A percentile compares a stretch with the other conserved stretches of the same genome.
Conservation (phyloP, 2,797 vertebrate genomes). For the Coregonus sp. region DNA sequence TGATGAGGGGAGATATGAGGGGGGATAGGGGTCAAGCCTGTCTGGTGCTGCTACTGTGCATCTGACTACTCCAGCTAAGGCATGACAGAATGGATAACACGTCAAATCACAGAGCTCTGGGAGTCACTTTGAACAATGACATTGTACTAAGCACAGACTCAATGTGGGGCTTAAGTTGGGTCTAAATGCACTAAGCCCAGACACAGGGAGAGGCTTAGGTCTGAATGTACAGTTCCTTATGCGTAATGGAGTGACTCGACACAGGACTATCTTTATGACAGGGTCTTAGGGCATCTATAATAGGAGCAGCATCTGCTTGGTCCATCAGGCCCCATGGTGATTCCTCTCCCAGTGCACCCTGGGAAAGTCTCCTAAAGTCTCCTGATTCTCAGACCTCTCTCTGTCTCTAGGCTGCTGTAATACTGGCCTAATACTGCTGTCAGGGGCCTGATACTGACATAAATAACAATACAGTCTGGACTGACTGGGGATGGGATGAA, state of each 20-base stretch:
- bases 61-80: neutral
- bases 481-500: no score
- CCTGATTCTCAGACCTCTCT: slow-evolving; percentile 9
- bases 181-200: neutral
- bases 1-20: neutral
- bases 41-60: neutral
- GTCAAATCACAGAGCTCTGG: neutral
- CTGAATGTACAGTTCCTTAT: neutral
- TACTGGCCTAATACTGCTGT: slow-evolving; percentile 6
- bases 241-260: neutral
- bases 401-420: slow-evolving; percentile 27
- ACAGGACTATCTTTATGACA: no score
- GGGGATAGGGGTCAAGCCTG: neutral
- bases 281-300: no score
- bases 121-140: neutral
- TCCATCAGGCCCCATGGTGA: slow-evolving; percentile 22
- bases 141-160: neutral
- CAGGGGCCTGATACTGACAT: slow-evolving; percentile 29
- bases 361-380: slow-evolving; percentile 16
- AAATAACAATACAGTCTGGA: slow-evolving; percentile 24
- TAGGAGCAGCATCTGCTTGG: slow-evolving; percentile 32
- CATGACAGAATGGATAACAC: neutral
- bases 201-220: neutral
- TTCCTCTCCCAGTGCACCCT: slow-evolving; percentile 29
- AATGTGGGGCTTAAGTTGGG: neutral